Evolutionary conservation across 2,888 invertebrate species (phyloP).

Genomic region (Netelia melanura): DNA sequence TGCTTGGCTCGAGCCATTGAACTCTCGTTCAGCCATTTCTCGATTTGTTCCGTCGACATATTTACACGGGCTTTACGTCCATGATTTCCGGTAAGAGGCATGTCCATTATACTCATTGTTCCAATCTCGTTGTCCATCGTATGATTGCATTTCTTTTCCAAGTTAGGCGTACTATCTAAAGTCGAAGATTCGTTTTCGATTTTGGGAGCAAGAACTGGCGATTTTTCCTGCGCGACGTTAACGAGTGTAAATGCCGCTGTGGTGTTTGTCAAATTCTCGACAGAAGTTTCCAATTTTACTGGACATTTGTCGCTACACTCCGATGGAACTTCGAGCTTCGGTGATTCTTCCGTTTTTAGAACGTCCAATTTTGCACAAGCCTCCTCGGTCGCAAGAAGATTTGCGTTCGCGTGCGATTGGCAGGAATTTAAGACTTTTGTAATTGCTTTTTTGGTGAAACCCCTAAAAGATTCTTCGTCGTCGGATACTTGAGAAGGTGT

Average conservation of each 20-base stretch:
- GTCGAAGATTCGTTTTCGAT: conserved; percentile 33
- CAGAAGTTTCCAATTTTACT: neutral
- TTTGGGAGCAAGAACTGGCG: conserved; percentile 30
- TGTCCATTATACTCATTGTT: conserved; percentile 76
- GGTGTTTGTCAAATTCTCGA: conserved; percentile 12
- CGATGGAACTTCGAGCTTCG: conserved; percentile 26
- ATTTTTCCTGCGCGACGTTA: conserved; percentile 28
- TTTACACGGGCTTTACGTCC: conserved; percentile 88
- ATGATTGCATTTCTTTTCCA: conserved; percentile 71
- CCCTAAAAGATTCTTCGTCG: conserved; percentile 85
- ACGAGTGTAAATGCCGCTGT: conserved; percentile 28
- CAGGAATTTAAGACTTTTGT: conserved; percentile 78
- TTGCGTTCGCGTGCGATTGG: conserved; percentile 75
- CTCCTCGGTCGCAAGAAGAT: conserved; percentile 75
- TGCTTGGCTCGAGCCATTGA: conserved; percentile 85
- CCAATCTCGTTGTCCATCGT: conserved; percentile 62
- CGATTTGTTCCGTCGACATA: conserved; percentile 90
- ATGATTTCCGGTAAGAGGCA: conserved; percentile 80
- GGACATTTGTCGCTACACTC: neutral
- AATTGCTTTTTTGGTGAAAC: conserved; percentile 82
- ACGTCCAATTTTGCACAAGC: conserved; percentile 65
- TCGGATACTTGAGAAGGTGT: conserved; percentile 85
- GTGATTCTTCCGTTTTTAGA: conserved; percentile 58
- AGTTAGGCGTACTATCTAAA: conserved; percentile 38
- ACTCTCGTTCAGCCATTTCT: conserved; percentile 88